Percentiles rank a stretch among this genome's conserved stretches.
Conservation (phyloP, 1,140 invertebrate genomes). For the Drosophila ficusphila region DNA sequence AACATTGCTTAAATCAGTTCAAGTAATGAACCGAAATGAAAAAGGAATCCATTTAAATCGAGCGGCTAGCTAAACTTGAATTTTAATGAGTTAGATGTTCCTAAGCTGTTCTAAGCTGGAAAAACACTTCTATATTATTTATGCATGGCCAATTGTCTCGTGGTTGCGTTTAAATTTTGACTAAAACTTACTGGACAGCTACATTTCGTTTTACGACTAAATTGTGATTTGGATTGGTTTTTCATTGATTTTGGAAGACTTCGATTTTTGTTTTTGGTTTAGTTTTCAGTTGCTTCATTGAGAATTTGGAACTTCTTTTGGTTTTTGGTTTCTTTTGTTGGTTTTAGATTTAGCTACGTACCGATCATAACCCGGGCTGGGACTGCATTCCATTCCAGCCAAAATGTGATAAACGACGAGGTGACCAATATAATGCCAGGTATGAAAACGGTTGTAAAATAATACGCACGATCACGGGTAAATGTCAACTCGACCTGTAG, state of each 20-base stretch:
- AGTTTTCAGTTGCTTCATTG: conserved; percentile 9
- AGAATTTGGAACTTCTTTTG: conserved; percentile 18
- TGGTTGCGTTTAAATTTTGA: conserved; percentile 45
- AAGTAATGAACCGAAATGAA: conserved; percentile 15
- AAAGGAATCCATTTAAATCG: conserved; percentile 32
- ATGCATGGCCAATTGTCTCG: conserved; percentile 34
- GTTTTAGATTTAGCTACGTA: conserved; percentile 84
- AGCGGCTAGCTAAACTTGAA: conserved; percentile 43
- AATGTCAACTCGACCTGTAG: conserved; percentile 95
- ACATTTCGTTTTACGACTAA: conserved; percentile 35
- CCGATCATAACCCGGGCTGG: conserved; percentile 97
- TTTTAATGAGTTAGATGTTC: conserved; percentile 33
- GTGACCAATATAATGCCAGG: conserved; percentile 97
- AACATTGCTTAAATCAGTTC: conserved; percentile 21
- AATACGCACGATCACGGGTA: conserved; percentile 96
- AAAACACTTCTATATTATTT: conserved; percentile 12
- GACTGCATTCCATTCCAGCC: conserved; percentile 98
- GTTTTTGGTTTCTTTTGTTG: conserved; percentile 31
- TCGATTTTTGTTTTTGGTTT: conserved; percentile 30
- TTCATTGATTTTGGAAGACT: conserved; percentile 47
- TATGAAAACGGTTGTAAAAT: conserved; percentile 98
- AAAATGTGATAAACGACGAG: conserved; percentile 94
- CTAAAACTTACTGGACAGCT: conserved; percentile 34
- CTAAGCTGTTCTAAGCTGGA: conserved; percentile 25
- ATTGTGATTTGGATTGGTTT: conserved; percentile 24